A percentile compares a stretch with the other conserved stretches of the same genome.
Evolutionary conservation across 2,113 vertebrate species (phyloP).

Genomic region (Mesoclemmys tuberculata): DNA sequence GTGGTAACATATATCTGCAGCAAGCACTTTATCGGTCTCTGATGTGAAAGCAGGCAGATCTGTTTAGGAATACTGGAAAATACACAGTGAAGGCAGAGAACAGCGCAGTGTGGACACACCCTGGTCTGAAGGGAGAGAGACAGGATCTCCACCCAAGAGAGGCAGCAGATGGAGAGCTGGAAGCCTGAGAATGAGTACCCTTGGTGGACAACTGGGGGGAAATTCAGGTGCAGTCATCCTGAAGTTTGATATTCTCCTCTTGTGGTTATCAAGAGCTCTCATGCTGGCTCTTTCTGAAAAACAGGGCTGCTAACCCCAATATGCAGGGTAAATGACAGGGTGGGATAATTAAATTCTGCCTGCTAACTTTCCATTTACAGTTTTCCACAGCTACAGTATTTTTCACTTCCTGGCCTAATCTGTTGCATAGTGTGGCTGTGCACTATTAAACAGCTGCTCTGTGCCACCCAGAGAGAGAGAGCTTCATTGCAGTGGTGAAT

Average conservation of each 20-base stretch:
- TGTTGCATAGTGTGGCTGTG: neutral
- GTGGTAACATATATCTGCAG: too few relatives aligned
- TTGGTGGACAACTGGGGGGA: neutral
- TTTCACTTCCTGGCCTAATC: neutral
- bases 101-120: too few relatives aligned
- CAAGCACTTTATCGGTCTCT: too few relatives aligned
- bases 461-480: conserved; percentile 66
- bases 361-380: neutral
- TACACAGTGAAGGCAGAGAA: too few relatives aligned
- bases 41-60: too few relatives aligned
- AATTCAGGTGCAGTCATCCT: neutral
- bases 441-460: conserved; percentile 47
- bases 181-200: neutral
- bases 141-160: neutral
- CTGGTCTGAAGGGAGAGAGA: too few relatives aligned
- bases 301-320: neutral
- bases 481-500: conserved; percentile 27
- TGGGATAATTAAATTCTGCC: neutral
- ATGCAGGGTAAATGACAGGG: neutral
- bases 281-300: neutral
- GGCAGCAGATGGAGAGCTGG: neutral
- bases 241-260: neutral
- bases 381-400: neutral
- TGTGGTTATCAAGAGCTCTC: neutral
- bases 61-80: too few relatives aligned